Evolutionary conservation across 92 coral and sea anemone genomes (phyloP).

Genomic region (Pocillopora meandrina): DNA sequence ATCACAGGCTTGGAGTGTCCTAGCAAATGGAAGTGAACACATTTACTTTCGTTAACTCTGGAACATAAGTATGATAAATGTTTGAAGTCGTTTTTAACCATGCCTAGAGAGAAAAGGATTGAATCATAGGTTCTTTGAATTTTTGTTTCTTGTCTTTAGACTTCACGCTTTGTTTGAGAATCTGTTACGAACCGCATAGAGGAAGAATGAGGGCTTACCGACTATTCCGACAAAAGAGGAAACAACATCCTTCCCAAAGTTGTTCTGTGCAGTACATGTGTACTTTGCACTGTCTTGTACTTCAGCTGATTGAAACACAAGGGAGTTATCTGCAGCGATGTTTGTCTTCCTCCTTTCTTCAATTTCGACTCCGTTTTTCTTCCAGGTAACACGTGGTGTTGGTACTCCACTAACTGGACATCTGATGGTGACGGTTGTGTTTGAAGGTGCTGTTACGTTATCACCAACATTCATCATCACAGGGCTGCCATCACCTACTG

Average conservation of each 20-base stretch:
- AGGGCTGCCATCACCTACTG: slow-evolving; percentile 68
- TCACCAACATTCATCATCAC: slow-evolving; percentile 57
- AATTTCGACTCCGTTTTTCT: slow-evolving; percentile 43
- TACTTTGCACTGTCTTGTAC: slow-evolving; percentile 57
- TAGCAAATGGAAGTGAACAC: background rate
- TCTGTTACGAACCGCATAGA: too few species aligned
- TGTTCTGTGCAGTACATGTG: slow-evolving; percentile 71
- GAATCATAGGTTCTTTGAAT: too few species aligned
- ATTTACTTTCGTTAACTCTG: too few species aligned
- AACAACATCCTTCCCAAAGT: slow-evolving; percentile 56
- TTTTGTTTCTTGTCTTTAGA: too few species aligned
- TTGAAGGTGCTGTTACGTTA: slow-evolving; percentile 64
- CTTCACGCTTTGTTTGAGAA: too few species aligned
- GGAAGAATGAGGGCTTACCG: slow-evolving; percentile 46
- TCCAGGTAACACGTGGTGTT: slow-evolving; percentile 69
- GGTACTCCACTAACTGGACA: slow-evolving; percentile 81
- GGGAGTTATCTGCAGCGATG: slow-evolving; percentile 13
- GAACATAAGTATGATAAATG: too few species aligned
- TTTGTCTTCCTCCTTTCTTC: background rate
- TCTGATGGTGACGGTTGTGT: slow-evolving; percentile 62
- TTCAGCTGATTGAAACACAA: slow-evolving; percentile 41
- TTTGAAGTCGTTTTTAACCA: too few species aligned
- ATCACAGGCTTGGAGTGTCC: background rate
- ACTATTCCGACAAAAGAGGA: slow-evolving; percentile 59
- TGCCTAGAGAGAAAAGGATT: too few species aligned